phyloP scores from a whole-genome alignment of 64 coral and sea anemone species.

The Astreopora myriophthalma region DNA sequence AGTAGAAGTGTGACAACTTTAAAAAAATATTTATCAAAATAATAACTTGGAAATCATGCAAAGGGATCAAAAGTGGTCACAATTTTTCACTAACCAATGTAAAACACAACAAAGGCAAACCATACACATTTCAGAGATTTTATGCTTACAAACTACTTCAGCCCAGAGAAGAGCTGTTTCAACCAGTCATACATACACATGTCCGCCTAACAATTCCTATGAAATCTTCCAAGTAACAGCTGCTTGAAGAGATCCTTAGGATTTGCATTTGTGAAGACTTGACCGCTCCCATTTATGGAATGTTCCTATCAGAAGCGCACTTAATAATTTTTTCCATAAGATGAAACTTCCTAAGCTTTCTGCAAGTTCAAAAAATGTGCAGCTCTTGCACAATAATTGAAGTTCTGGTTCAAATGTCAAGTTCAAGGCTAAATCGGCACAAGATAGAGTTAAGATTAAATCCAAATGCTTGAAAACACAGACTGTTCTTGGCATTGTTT shows the following conservation, averaged over 20 bases:
- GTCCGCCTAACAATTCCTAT: conserved; percentile 55
- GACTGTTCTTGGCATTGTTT: conserved; percentile 35
- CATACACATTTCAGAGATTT: not conserved
- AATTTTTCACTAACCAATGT: not conserved
- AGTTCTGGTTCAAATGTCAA: conserved; percentile 41
- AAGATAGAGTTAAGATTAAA: conserved; percentile 9
- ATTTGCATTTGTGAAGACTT: conserved; percentile 40
- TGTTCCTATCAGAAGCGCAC: conserved; percentile 41
- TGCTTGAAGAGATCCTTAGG: conserved; percentile 15
- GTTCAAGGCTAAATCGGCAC: conserved; percentile 32
- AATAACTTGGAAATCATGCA: not conserved
- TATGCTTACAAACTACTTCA: conserved; percentile 11
- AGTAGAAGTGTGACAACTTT: not conserved
- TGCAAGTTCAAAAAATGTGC: conserved; percentile 48
- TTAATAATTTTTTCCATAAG: conserved; percentile 51
- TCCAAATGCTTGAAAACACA: conserved; percentile 53
- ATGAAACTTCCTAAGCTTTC: conserved; percentile 25
- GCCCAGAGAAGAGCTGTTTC: not conserved
- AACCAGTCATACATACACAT: conserved; percentile 54
- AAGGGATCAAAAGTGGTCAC: not conserved
- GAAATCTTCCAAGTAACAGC: conserved; percentile 27
- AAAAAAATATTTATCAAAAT: not conserved
- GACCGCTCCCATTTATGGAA: conserved; percentile 31
- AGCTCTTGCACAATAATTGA: conserved; percentile 1
- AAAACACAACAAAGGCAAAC: not conserved